These are phyloP conservation scores for Echinarachnius parma DNA, from an alignment of 53 echinoderm and acorn worm genomes.

Conservation along the genomic window DNA sequence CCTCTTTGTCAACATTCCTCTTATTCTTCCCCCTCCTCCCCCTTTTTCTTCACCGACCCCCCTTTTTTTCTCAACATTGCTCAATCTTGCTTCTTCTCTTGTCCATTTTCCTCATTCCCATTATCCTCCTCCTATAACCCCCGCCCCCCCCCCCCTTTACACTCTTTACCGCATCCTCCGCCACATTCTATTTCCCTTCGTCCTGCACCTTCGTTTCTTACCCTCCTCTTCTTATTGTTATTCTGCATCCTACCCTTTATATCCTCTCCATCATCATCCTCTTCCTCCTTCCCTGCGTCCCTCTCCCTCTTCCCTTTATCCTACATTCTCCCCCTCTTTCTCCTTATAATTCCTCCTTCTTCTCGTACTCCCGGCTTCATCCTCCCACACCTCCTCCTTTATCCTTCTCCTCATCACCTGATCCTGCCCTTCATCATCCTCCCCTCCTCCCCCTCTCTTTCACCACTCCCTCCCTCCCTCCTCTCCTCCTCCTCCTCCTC, in stretches of 20 bases:
- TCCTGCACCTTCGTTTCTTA: neutral
- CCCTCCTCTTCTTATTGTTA: neutral
- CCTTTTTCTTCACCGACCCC: neutral
- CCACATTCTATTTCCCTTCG: neutral
- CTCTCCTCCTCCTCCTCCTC: no score
- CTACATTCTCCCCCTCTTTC: neutral
- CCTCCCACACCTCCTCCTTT: neutral
- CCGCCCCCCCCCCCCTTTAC: neutral
- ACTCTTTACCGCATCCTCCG: neutral
- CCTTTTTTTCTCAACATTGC: neutral
- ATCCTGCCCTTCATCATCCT: neutral
- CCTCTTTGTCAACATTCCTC: neutral
- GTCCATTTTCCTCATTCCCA: neutral
- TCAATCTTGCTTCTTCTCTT: neutral
- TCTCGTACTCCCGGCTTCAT: neutral
- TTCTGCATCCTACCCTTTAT: neutral
- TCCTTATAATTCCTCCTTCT: neutral
- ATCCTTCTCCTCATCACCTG: neutral
- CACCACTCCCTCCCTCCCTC: neutral
- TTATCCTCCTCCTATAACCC: neutral
- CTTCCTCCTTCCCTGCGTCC: neutral
- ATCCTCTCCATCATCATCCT: neutral
- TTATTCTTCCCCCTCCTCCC: neutral
- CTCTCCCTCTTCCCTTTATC: neutral
- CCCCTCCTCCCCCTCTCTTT: neutral